Percentiles rank a stretch among this genome's conserved stretches.
phyloP scores from a whole-genome alignment of 2,888 invertebrate genomes.

The Heteropelma amictum region DNA sequence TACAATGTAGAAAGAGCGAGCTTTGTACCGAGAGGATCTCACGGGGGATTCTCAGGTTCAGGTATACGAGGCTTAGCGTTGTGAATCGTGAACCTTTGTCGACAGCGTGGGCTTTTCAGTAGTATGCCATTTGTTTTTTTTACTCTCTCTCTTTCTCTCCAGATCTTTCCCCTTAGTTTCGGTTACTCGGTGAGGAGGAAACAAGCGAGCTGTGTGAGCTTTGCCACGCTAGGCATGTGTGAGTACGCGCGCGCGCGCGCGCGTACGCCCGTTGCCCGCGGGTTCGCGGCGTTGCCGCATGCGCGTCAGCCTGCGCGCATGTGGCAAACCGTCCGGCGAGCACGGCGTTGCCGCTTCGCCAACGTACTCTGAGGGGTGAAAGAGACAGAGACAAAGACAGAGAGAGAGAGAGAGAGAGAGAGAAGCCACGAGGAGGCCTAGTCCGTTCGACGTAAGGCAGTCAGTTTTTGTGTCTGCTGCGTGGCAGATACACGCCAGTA shows the following conservation, averaged over 20 bases:
- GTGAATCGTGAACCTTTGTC: neutral
- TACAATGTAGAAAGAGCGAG: neutral
- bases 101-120: conserved; percentile 10
- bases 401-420: conserved; percentile 49
- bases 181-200: neutral
- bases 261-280: conserved; percentile 19
- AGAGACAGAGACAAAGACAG: conserved; percentile 43
- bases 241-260: conserved; percentile 10
- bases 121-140: conserved; percentile 13
- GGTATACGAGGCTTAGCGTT: neutral
- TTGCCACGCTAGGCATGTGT: neutral
- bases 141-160: neutral
- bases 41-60: conserved; percentile 10
- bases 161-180: neutral
- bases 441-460: conserved; percentile 62
- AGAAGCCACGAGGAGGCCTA: conserved; percentile 60
- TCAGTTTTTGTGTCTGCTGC: conserved; percentile 70
- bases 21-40: neutral
- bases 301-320: conserved; percentile 23
- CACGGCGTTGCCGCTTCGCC: conserved; percentile 48
- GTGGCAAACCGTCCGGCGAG: too few species aligned
- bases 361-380: conserved; percentile 43
- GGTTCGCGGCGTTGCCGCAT: conserved; percentile 46
- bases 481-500: conserved; percentile 61
- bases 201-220: neutral